Conservation (phyloP, 1,140 invertebrate genomes). For the Agraylea sexmaculata region DNA sequence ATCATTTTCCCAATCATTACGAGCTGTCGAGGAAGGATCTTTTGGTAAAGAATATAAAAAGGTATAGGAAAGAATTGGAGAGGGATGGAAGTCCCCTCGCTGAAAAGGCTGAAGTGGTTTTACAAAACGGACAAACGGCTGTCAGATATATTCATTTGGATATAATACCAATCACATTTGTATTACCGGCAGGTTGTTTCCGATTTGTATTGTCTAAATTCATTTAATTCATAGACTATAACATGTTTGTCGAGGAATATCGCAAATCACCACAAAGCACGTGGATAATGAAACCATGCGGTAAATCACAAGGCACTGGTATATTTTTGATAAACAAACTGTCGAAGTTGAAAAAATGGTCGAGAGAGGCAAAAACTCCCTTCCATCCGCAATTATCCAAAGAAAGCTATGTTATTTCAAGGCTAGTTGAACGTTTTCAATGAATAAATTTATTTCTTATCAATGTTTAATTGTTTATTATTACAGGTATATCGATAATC, state of each 20-base stretch:
- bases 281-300: conserved; percentile 97
- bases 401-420: conserved; percentile 84
- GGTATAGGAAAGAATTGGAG: conserved; percentile 84
- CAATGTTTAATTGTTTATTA: conserved; percentile 7
- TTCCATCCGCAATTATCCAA: conserved; percentile 74
- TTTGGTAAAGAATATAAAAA: conserved; percentile 90
- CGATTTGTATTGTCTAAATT: conserved; percentile 1
- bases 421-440: conserved; percentile 32
- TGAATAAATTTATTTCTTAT: neutral
- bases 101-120: conserved; percentile 44
- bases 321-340: conserved; percentile 84
- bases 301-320: conserved; percentile 77
- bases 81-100: conserved; percentile 79
- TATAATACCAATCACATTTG: conserved; percentile 88
- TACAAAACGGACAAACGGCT: conserved; percentile 50
- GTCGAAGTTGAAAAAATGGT: conserved; percentile 81
- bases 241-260: conserved; percentile 93
- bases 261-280: conserved; percentile 81
- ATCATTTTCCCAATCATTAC: conserved; percentile 91
- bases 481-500: conserved; percentile 69
- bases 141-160: conserved; percentile 72
- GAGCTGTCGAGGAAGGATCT: conserved; percentile 90
- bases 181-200: conserved; percentile 63
- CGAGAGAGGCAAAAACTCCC: conserved; percentile 64
- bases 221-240: conserved; percentile 54